Base-by-base conservation (phyloP, 1,140 invertebrate genomes). In the Hypsibius dujardini region DNA sequence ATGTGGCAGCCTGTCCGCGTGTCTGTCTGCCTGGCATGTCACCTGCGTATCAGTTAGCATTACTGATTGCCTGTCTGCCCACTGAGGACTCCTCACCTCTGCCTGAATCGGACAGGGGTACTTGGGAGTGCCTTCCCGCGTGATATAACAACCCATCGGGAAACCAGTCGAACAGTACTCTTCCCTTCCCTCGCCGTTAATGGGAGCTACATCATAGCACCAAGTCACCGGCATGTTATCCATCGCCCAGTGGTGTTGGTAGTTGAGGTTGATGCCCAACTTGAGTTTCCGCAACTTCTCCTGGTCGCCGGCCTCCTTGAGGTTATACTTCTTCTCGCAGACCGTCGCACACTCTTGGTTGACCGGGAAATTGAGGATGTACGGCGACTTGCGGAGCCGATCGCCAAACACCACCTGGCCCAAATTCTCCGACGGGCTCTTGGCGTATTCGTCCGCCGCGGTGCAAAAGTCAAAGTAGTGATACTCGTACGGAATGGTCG, bases 321-420 rank as follows among this genome's bases (percentile, higher is more conserved):
- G 84, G 50, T 82, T 81, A 77, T 97, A 96, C 0, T 76, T 81
- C 77, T 87, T 92, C 1, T 77, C 77, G 78, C 92, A 95, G 46
- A 89, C 82, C 71, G 74, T 56, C 60, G 81, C 79, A 82, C 94
- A 98, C 46, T 82, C 81, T 60, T 85, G 78, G 77, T 88, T 81
- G 76, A 91, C 84, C 62, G 79, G 74, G 76, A 86, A 86, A 46
- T 75, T 78, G 46, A 86, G 87, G 78, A 88, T 86, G 75, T 96
- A 97, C 1, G 87, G 88, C 70, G 93, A 95, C 1, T 90, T 87
- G 70, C 90, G 81, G 76, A 98, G 97, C 76, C 95, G 84, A 81
- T 98, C 95, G 59, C 95, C 95, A 83, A 98, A 98, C 0, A 98
- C 88, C 70, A 98, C 92, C 82, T 98, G 95, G 1, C 95, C 95